These are phyloP conservation scores for Sturmia bella DNA, from an alignment of 2,888 invertebrate genomes.

Conservation along the genomic window DNA sequence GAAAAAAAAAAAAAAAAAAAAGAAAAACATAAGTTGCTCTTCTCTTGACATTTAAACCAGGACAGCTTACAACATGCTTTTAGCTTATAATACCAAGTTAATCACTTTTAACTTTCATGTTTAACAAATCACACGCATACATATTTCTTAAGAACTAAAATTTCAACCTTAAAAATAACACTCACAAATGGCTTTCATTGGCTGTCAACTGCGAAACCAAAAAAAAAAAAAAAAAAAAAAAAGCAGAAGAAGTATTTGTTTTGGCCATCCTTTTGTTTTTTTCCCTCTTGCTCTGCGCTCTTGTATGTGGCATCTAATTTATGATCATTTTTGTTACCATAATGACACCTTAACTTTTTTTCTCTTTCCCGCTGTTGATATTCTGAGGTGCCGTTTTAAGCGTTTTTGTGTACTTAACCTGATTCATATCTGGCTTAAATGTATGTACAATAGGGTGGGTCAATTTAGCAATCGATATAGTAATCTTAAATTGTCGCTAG, in stretches of 20 bases:
- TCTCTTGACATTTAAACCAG: too few species aligned
- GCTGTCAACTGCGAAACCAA: conserved; percentile 24
- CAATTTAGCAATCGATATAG: too few species aligned
- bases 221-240: too few species aligned
- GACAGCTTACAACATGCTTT: conserved; percentile 2
- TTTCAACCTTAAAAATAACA: not conserved
- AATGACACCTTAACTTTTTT: conserved; percentile 51
- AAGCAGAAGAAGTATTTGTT: conserved; percentile 20
- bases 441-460: too few species aligned
- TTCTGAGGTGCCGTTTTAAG: conserved; percentile 32
- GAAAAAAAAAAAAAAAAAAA: too few species aligned
- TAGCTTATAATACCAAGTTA: conserved; percentile 27
- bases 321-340: conserved; percentile 60
- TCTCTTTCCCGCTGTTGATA: conserved; percentile 17
- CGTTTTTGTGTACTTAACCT: conserved; percentile 60
- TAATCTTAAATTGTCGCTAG: too few species aligned
- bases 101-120: conserved; percentile 33
- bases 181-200: conserved; percentile 11
- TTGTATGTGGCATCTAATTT: conserved; percentile 51
- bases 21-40: too few species aligned
- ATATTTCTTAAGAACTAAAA: conserved; percentile 26
- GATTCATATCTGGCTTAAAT: conserved; percentile 65
- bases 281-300: not conserved
- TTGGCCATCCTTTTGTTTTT: conserved; percentile 41
- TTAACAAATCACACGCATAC: conserved; percentile 34